Evolutionary conservation across 2,113 vertebrate species (phyloP).

Genomic region (Solea solea): DNA sequence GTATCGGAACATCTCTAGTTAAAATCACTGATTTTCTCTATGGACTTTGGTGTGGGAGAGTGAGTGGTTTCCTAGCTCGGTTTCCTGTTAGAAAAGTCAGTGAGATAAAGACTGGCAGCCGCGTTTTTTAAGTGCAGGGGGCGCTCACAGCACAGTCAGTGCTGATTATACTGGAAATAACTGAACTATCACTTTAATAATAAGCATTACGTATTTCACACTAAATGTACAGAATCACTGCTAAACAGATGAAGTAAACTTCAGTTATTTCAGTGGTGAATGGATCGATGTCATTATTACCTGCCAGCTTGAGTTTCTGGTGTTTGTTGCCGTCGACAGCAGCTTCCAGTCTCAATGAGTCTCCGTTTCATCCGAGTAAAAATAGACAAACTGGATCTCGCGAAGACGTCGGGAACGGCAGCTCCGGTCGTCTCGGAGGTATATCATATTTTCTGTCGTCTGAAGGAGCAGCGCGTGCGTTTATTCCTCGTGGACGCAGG

Average conservation of each 20-base stretch:
- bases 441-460: constrained; percentile 43
- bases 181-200: no score
- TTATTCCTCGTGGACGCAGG: constrained; percentile 2
- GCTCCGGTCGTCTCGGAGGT: constrained; percentile 35
- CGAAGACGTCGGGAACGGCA: constrained; percentile 8
- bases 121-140: no score
- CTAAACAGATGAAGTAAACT: neutral
- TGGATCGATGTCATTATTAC: constrained; percentile 4
- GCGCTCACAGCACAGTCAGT: no score
- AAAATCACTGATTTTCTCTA: no score
- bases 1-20: no score
- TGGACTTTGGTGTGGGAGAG: no score
- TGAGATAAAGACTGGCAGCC: no score
- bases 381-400: constrained; percentile 57
- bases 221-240: neutral
- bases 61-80: no score
- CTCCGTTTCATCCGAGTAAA: constrained; percentile 49
- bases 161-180: no score
- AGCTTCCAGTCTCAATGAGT: constrained; percentile 24
- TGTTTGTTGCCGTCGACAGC: constrained; percentile 22
- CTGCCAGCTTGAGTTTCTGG: constrained; percentile 16
- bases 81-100: no score
- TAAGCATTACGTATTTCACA: no score
- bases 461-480: neutral
- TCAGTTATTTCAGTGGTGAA: no score